Evolutionary conservation across 2,113 vertebrate genomes (phyloP).

Genomic region (Serinus canaria): DNA sequence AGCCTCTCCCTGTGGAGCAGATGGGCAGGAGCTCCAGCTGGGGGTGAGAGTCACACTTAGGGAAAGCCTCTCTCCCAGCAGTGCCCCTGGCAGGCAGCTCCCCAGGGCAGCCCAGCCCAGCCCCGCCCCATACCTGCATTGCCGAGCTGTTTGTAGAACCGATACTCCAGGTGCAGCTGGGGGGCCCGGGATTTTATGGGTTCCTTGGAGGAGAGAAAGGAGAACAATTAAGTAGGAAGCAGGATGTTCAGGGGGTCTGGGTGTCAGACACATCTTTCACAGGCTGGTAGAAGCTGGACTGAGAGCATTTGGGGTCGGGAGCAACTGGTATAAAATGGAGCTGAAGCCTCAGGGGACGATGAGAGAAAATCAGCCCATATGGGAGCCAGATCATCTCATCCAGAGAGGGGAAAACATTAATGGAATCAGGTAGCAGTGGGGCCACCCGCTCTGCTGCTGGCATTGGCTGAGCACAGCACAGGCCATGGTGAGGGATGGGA

Average conservation of each 20-base stretch:
- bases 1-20: background rate
- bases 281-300: background rate
- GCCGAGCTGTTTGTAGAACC: constrained; percentile 98
- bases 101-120: background rate
- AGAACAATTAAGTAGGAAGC: background rate
- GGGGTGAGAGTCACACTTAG: background rate
- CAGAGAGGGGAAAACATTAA: background rate
- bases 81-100: background rate
- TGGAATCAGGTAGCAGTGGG: background rate
- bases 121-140: constrained; percentile 82
- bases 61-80: background rate
- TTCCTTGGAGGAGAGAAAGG: constrained; percentile 76
- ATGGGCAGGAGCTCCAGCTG: background rate
- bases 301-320: background rate
- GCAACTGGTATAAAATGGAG: background rate
- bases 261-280: background rate
- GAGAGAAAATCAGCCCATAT: background rate
- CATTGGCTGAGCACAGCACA: background rate
- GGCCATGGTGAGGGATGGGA: background rate
- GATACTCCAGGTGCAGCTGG: constrained; percentile 96
- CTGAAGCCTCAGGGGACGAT: background rate
- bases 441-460: background rate
- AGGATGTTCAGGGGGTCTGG: background rate
- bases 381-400: background rate
- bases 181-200: constrained; percentile 97